Percentiles rank a stretch among this genome's conserved stretches.
phyloP scores from a whole-genome alignment of 1,140 invertebrate genomes.

The Rhopalosiphum maidis region DNA sequence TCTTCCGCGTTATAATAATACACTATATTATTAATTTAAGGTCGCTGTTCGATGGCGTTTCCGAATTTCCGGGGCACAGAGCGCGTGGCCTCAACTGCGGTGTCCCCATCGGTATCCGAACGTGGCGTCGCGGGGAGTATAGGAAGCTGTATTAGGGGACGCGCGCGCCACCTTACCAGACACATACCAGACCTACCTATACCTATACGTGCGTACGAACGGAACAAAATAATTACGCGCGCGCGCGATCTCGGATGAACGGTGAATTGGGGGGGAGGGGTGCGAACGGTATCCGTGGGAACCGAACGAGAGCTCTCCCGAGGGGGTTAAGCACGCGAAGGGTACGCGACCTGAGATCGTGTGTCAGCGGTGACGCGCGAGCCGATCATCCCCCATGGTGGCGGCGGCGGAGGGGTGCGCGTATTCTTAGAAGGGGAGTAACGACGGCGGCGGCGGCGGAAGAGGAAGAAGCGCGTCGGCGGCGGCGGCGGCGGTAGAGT shows the following conservation, averaged over 20 bases:
- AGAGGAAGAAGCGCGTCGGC: not conserved
- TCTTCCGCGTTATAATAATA: not conserved
- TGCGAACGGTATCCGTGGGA: not conserved
- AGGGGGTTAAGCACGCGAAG: not conserved
- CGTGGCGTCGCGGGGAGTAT: not conserved
- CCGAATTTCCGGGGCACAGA: not conserved
- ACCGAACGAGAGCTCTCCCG: not conserved
- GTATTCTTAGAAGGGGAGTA: not conserved
- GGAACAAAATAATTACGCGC: not conserved
- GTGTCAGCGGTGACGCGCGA: not conserved
- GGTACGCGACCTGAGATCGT: not conserved
- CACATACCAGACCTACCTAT: not conserved
- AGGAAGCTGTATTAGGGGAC: not conserved
- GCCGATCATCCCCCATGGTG: not conserved
- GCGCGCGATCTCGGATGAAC: not conserved
- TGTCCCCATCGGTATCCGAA: not conserved
- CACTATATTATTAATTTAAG: too few species aligned
- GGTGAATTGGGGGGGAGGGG: fast-evolving
- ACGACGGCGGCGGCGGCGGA: not conserved
- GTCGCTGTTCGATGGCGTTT: not conserved
- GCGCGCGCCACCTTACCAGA: not conserved
- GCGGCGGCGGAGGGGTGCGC: not conserved
- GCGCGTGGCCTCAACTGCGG: not conserved
- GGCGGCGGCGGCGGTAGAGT: not conserved
- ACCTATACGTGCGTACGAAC: not conserved